Evolutionary conservation across 2,797 vertebrate species (phyloP).

Genomic region (Furcifer pardalis): DNA sequence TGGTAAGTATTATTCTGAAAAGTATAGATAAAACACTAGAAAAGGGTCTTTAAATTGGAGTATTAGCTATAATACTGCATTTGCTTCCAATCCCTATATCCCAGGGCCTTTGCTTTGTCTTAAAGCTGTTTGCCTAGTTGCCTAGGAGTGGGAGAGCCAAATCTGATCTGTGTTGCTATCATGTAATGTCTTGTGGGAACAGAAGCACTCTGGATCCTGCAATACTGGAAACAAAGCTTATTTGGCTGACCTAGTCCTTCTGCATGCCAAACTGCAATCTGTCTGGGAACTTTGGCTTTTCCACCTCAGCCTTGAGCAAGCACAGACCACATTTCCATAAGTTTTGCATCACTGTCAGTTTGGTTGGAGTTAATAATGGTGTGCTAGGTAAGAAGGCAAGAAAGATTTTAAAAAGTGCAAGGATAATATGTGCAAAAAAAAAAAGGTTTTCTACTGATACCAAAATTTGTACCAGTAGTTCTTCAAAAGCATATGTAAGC

Average conservation of each 20-base stretch:
- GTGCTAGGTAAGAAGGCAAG: slow-evolving; percentile 8
- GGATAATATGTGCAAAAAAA: not conserved
- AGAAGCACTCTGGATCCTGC: slow-evolving; percentile 31
- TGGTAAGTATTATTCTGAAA: not conserved
- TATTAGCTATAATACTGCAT: not conserved
- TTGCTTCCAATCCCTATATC: not conserved
- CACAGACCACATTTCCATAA: slow-evolving; percentile 19
- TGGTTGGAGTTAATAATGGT: fast-evolving
- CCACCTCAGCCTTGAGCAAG: slow-evolving; percentile 23
- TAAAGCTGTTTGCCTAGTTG: not conserved
- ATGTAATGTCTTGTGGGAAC: not conserved
- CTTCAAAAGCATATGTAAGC: not conserved
- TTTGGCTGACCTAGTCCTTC: slow-evolving; percentile 8
- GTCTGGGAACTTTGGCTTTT: slow-evolving; percentile 47
- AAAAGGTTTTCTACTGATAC: not conserved
- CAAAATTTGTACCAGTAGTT: not conserved
- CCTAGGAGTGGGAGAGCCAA: slow-evolving; percentile 4
- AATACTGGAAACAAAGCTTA: slow-evolving; percentile 10
- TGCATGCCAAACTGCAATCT: slow-evolving; percentile 46
- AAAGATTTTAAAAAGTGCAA: not conserved
- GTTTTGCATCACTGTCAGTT: slow-evolving; percentile 44
- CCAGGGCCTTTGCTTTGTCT: not conserved
- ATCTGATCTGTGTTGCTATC: not conserved
- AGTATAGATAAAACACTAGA: not conserved
- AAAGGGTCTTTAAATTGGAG: not conserved